These are phyloP conservation scores for Anoncus sp. DNA, from an alignment of 2,888 invertebrate genomes.

Conservation along the genomic window DNA sequence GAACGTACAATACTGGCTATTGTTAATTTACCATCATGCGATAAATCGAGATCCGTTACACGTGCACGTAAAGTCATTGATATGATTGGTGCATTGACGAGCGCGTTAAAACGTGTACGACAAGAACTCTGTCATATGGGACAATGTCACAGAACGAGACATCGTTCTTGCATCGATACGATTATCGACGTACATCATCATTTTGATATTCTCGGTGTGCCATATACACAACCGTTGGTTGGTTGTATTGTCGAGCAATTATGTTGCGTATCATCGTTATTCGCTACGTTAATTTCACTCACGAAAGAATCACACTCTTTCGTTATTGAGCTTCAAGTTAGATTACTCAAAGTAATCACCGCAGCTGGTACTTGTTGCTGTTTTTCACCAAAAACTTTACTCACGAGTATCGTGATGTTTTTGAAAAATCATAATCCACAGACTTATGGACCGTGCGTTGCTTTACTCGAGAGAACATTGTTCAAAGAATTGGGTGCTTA, in stretches of 20 bases:
- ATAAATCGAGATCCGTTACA: constrained; percentile 81
- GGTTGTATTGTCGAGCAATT: constrained; percentile 79
- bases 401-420: constrained; percentile 84
- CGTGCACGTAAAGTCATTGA: constrained; percentile 85
- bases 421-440: constrained; percentile 77
- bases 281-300: constrained; percentile 84
- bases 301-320: constrained; percentile 83
- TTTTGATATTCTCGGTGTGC: constrained; percentile 85
- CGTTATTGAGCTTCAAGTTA: constrained; percentile 81
- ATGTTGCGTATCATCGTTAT: constrained; percentile 86
- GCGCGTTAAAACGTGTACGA: constrained; percentile 85
- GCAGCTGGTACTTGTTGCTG: constrained; percentile 87
- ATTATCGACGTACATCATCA: constrained; percentile 85
- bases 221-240: constrained; percentile 82
- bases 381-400: constrained; percentile 85
- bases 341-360: constrained; percentile 85
- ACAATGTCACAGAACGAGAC: constrained; percentile 84
- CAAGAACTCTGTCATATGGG: constrained; percentile 85
- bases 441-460: constrained; percentile 81
- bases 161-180: constrained; percentile 84
- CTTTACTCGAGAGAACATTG: constrained; percentile 85
- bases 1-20: constrained; percentile 85
- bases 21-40: constrained; percentile 84
- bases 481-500: constrained; percentile 86
- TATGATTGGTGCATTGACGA: constrained; percentile 85